These are phyloP conservation scores for Neoaliturus tenellus DNA, from an alignment of 2,888 invertebrate species.

Conservation along the genomic window DNA sequence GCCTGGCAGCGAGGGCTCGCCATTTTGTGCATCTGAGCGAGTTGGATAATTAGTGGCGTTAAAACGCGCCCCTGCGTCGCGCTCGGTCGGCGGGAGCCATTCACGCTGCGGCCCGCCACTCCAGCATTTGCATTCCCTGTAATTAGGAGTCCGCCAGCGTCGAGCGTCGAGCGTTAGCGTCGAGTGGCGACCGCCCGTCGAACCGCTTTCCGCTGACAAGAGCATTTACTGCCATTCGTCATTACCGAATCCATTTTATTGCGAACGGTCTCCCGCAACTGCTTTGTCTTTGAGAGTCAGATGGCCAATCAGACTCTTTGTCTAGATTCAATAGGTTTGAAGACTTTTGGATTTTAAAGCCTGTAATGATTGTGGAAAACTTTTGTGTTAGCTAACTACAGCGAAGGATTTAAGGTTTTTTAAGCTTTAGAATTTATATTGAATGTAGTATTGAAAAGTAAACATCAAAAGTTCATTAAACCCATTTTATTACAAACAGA, in stretches of 20 bases:
- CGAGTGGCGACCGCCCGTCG: too few species aligned
- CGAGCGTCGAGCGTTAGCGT: too few species aligned
- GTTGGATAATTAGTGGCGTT: neutral
- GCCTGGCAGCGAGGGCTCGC: neutral
- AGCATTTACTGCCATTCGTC: neutral
- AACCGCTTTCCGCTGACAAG: constrained; percentile 20
- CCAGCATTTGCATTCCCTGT: constrained; percentile 7
- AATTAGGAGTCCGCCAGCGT: neutral
- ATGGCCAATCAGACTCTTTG: neutral
- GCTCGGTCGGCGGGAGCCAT: neutral
- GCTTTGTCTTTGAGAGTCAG: neutral
- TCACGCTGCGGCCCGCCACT: neutral
- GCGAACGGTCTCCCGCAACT: neutral
- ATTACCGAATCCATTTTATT: constrained; percentile 7
- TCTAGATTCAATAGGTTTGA: neutral
- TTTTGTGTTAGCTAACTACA: too few species aligned
- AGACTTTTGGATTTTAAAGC: too few species aligned
- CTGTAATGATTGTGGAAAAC: too few species aligned
- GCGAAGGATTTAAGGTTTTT: too few species aligned
- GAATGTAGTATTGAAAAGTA: too few species aligned
- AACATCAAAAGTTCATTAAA: too few species aligned
- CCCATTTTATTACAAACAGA: too few species aligned
- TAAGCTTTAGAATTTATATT: too few species aligned
- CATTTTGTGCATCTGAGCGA: neutral
- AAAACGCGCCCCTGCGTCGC: neutral